phyloP scores from a whole-genome alignment of 2,888 invertebrate species.

The Macaria liturata region DNA sequence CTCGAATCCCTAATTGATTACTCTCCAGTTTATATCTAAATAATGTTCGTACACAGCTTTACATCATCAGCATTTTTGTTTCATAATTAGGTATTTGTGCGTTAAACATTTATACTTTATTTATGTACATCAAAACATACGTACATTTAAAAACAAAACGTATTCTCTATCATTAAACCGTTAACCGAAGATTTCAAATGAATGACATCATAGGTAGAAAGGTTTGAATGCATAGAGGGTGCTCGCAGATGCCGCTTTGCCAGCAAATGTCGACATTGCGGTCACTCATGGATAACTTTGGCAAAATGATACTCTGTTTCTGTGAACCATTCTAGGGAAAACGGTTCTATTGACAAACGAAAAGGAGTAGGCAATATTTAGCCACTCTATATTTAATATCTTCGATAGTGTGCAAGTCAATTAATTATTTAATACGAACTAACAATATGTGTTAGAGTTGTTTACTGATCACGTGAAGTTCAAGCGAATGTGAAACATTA shows the following conservation, averaged over 20 bases:
- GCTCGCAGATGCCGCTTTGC: conserved; percentile 25
- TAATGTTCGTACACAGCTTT: conserved; percentile 67
- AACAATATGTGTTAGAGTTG: too few relatives aligned
- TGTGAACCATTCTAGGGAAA: neutral
- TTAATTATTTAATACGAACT: too few relatives aligned
- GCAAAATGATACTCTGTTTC: conserved; percentile 42
- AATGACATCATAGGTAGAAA: conserved; percentile 49
- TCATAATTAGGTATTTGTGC: conserved; percentile 74
- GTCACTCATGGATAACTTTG: conserved; percentile 51
- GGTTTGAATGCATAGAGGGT: conserved; percentile 58
- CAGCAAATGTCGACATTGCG: conserved; percentile 36
- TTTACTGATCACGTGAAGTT: too few relatives aligned
- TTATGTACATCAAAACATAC: conserved; percentile 83
- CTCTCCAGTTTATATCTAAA: conserved; percentile 75
- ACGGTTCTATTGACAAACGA: neutral
- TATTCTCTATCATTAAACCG: conserved; percentile 72
- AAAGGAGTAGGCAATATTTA: conserved; percentile 29
- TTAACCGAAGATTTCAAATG: conserved; percentile 60
- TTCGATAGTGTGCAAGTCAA: too few relatives aligned
- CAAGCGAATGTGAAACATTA: too few relatives aligned
- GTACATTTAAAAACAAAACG: conserved; percentile 76
- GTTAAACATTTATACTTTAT: conserved; percentile 83
- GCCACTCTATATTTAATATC: conserved; percentile 5
- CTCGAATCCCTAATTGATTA: conserved; percentile 67
- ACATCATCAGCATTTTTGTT: conserved; percentile 66